Evolutionary conservation across 2,888 invertebrate genomes (phyloP).

Genomic region (Ernsta delagoae): DNA sequence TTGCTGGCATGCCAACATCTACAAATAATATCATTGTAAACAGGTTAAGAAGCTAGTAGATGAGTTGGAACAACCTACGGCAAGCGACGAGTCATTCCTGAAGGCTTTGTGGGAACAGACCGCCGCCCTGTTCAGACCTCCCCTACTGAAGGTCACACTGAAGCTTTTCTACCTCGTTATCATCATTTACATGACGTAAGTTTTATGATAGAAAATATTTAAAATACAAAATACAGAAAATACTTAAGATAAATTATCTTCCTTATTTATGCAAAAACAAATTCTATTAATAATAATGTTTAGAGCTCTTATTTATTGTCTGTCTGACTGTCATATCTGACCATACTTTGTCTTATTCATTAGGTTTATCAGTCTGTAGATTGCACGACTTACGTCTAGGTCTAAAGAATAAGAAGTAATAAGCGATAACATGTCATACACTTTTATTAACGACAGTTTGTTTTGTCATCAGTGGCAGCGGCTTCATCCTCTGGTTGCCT

Average conservation of each 20-base stretch:
- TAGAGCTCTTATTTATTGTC: too few relatives aligned
- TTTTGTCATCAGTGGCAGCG: conserved; percentile 68
- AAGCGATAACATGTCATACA: too few relatives aligned
- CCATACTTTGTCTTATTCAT: too few relatives aligned
- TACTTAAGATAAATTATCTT: too few relatives aligned
- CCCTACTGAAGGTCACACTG: conserved; percentile 80
- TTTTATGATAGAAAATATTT: conserved; percentile 21
- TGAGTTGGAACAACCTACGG: conserved; percentile 64
- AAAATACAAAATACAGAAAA: too few relatives aligned
- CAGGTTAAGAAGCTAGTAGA: conserved; percentile 69
- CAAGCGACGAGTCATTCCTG: conserved; percentile 58
- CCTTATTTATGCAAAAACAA: too few relatives aligned
- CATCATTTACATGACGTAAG: conserved; percentile 84
- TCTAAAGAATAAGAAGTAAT: too few relatives aligned
- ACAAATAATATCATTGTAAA: background rate
- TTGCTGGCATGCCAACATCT: background rate
- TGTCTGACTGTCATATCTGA: too few relatives aligned
- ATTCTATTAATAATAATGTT: too few relatives aligned
- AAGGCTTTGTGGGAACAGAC: conserved; percentile 81
- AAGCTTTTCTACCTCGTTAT: conserved; percentile 85
- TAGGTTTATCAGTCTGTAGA: too few relatives aligned
- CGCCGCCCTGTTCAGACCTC: conserved; percentile 79
- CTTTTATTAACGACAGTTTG: too few relatives aligned
- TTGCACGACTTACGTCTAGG: too few relatives aligned
- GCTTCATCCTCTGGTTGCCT: conserved; percentile 78